These are phyloP conservation scores for Strigamia maritima DNA, from an alignment of 2,888 invertebrate species.

Conservation along the genomic window DNA sequence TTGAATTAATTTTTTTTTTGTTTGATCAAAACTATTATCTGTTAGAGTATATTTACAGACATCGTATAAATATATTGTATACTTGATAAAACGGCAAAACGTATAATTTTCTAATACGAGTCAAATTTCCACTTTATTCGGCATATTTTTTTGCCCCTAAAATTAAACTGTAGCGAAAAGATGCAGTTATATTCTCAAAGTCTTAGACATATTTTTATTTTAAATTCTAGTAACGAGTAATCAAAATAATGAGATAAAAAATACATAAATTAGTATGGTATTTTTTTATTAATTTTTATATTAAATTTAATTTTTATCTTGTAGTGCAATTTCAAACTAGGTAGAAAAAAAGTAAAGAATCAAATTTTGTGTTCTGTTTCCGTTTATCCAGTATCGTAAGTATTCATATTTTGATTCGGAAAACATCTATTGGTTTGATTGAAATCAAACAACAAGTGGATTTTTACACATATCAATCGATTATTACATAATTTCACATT, in stretches of 20 bases:
- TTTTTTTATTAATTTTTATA: constrained; percentile 4
- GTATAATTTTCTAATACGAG: constrained; percentile 24
- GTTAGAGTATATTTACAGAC: constrained; percentile 29
- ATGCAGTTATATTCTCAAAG: background rate
- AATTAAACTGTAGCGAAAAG: background rate
- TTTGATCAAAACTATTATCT: constrained; percentile 2
- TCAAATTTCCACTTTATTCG: constrained; percentile 11
- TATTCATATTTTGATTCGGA: background rate
- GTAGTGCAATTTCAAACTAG: constrained; percentile 5
- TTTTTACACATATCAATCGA: constrained; percentile 22
- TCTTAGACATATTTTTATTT: background rate
- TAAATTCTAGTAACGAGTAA: background rate
- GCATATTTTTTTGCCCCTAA: constrained; percentile 13
- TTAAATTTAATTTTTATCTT: background rate
- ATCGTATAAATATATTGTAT: constrained; percentile 29
- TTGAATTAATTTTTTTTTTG: background rate
- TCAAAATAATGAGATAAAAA: background rate
- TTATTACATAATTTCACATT: background rate
- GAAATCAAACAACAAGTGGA: background rate
- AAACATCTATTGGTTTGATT: background rate
- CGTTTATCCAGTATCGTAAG: background rate
- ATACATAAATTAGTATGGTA: background rate
- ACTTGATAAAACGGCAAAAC: constrained; percentile 22
- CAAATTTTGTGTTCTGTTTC: background rate
- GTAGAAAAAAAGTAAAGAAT: background rate